A percentile compares a stretch with the other conserved stretches of the same genome.
Evolutionary conservation across 2,797 vertebrate genomes (phyloP).

Genomic region (Aratinga solstitialis): DNA sequence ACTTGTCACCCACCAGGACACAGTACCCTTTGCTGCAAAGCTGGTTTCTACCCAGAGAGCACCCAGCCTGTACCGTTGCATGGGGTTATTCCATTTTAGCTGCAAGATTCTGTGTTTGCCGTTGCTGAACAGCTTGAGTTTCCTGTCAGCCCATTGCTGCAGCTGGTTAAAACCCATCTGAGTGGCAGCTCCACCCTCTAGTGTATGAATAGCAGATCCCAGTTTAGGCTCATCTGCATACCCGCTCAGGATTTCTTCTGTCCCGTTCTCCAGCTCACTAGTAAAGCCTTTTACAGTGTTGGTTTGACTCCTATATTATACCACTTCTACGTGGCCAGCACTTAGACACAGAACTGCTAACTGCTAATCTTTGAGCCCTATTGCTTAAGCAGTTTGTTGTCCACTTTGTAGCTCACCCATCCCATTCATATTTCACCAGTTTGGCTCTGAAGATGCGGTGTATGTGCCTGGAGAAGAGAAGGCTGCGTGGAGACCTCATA

Average conservation of each 20-base stretch:
- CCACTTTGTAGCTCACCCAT: neutral
- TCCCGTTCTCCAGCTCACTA: accelerated
- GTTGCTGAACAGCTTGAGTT: neutral
- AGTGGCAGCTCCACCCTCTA: neutral
- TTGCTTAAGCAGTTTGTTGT: neutral
- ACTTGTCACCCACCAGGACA: neutral
- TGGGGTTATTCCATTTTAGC: neutral
- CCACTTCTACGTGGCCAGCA: neutral
- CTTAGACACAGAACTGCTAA: neutral
- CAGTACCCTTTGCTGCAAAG: neutral
- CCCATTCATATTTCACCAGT: neutral
- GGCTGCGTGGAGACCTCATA: too few relatives aligned
- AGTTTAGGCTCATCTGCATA: neutral
- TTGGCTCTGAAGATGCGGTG: neutral
- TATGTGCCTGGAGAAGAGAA: too few relatives aligned
- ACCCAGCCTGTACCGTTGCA: neutral
- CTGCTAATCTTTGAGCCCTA: neutral
- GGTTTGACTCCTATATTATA: neutral
- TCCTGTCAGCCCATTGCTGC: neutral
- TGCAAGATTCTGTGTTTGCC: neutral
- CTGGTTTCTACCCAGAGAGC: neutral
- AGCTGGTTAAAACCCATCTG: neutral
- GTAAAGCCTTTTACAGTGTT: neutral
- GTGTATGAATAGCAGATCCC: neutral
- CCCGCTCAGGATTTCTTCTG: neutral